Evolutionary conservation across 2,113 vertebrate genomes (phyloP).

Genomic region (Clarias batrachus): DNA sequence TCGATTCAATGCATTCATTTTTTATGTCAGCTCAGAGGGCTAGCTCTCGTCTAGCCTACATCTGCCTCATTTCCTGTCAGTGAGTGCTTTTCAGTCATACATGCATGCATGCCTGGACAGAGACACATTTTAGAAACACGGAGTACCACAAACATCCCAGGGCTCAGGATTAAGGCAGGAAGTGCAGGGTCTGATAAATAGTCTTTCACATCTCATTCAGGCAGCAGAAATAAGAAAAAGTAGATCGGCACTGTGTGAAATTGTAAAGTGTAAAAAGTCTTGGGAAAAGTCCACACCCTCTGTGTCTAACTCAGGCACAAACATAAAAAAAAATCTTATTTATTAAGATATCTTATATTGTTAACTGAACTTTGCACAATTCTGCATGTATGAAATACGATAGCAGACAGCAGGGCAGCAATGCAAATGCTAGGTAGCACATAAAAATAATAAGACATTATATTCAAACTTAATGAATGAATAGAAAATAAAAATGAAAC

Average conservation of each 20-base stretch:
- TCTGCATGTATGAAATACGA: background rate
- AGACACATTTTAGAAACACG: conserved; percentile 19
- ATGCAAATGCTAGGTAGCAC: background rate
- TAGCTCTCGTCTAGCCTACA: conserved; percentile 21
- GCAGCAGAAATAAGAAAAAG: background rate
- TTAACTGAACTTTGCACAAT: background rate
- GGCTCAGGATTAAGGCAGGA: background rate
- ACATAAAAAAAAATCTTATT: background rate
- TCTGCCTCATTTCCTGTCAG: conserved; percentile 28
- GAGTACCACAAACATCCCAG: background rate
- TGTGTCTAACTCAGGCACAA: background rate
- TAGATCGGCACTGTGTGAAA: background rate
- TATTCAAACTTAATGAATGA: background rate
- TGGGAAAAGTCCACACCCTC: background rate
- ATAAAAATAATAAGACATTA: background rate
- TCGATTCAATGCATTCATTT: conserved; percentile 30
- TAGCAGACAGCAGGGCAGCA: background rate
- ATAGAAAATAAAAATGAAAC: background rate
- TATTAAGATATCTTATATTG: no score
- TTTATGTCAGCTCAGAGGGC: conserved; percentile 37
- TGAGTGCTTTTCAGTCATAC: background rate
- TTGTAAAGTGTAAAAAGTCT: background rate
- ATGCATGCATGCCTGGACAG: conserved; percentile 12
- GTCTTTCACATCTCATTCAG: background rate
- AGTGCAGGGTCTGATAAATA: background rate